These are phyloP conservation scores for Neoaliturus tenellus DNA, from an alignment of 2,888 invertebrate species.

Conservation along the genomic window DNA sequence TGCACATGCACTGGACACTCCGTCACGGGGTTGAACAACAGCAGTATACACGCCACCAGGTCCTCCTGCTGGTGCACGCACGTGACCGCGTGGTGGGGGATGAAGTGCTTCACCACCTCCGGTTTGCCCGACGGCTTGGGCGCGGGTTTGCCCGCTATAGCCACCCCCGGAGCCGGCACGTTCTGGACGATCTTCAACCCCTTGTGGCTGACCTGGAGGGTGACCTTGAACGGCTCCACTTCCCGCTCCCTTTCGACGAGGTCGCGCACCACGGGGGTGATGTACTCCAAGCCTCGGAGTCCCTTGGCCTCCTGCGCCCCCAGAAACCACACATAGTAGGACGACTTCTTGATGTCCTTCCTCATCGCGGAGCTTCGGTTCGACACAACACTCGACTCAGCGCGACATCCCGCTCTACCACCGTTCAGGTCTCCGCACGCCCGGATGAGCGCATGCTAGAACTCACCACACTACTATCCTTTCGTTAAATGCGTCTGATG, in stretches of 20 bases:
- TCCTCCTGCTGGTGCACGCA: conserved; percentile 94
- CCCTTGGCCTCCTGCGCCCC: conserved; percentile 97
- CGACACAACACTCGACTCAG: background rate
- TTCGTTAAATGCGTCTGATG: background rate
- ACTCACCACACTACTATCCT: background rate
- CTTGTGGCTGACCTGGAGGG: conserved; percentile 89
- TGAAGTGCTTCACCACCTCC: conserved; percentile 93
- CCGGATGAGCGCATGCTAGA: conserved; percentile 39
- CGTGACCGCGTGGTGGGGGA: conserved; percentile 95
- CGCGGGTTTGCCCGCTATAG: background rate
- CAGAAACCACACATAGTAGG: conserved; percentile 95
- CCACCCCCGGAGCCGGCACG: conserved; percentile 70
- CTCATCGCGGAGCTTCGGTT: conserved; percentile 65
- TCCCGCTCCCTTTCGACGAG: conserved; percentile 90
- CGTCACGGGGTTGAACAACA: conserved; percentile 96
- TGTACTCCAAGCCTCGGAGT: conserved; percentile 88
- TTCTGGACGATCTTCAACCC: conserved; percentile 96
- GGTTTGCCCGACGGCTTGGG: conserved; percentile 68
- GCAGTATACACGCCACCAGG: conserved; percentile 93
- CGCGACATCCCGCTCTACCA: background rate
- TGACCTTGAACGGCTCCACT: conserved; percentile 93
- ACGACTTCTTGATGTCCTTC: conserved; percentile 93
- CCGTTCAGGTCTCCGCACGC: conserved; percentile 9
- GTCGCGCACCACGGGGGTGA: conserved; percentile 89
- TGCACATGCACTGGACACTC: conserved; percentile 97